Percentiles rank a stretch among this genome's conserved stretches.
Evolutionary conservation across 1,140 invertebrate genomes (phyloP).

Genomic region (Drosophila tsacasi): DNA sequence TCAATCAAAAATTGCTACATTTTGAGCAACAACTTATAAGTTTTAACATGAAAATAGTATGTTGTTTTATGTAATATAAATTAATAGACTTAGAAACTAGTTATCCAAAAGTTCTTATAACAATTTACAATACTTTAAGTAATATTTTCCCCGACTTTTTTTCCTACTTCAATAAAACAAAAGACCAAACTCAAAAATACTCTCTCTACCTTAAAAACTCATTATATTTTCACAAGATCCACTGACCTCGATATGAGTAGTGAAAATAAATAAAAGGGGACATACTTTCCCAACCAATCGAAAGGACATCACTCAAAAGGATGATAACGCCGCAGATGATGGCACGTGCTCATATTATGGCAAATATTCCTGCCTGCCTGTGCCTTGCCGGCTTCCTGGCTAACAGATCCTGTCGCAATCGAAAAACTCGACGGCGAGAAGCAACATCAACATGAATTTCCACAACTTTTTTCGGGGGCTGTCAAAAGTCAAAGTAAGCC

Average conservation of each 20-base stretch:
- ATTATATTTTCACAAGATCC: slow-evolving; percentile 11
- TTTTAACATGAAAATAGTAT: background rate
- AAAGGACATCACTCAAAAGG: slow-evolving; percentile 27
- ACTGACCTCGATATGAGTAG: slow-evolving; percentile 15
- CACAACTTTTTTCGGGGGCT: slow-evolving; percentile 66
- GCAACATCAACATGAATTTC: slow-evolving; percentile 56
- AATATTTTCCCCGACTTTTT: background rate
- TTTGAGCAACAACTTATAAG: no score
- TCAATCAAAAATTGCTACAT: no score
- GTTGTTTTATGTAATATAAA: background rate
- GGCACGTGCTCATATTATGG: slow-evolving; percentile 49
- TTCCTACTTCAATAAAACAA: background rate
- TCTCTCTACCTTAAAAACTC: background rate
- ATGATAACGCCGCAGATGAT: slow-evolving; percentile 23
- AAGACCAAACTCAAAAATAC: background rate
- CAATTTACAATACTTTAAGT: background rate
- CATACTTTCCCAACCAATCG: slow-evolving; percentile 28
- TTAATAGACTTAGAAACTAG: background rate
- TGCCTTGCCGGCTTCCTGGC: background rate
- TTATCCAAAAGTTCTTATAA: background rate
- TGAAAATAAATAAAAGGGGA: slow-evolving; percentile 1
- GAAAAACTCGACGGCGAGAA: slow-evolving; percentile 25
- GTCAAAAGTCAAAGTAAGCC: slow-evolving; percentile 80
- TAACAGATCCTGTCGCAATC: slow-evolving; percentile 17
- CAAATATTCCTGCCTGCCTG: slow-evolving; percentile 12